Conservation (phyloP, 2,888 invertebrate genomes). For the Acronicta psi region DNA sequence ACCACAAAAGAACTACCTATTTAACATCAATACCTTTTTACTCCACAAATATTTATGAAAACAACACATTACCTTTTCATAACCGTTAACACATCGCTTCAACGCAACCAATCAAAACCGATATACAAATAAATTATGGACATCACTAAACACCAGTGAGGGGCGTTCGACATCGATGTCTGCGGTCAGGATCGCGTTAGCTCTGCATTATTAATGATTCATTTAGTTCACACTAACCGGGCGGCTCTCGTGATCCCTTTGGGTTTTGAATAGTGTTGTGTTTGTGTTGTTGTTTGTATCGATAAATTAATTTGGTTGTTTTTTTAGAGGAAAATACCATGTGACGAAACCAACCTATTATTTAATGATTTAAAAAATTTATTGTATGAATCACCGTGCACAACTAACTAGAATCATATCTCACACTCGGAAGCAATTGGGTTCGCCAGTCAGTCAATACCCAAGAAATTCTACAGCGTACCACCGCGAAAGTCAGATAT, state of each 20-base stretch:
- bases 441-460: too few relatives aligned
- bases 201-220: constrained; percentile 89
- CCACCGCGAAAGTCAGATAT: too few relatives aligned
- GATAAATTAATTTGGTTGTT: too few relatives aligned
- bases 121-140: constrained; percentile 65
- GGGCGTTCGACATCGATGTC: constrained; percentile 80
- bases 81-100: constrained; percentile 50
- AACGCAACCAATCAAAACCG: constrained; percentile 59
- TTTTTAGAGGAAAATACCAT: too few relatives aligned
- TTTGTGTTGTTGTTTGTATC: constrained; percentile 31
- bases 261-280: constrained; percentile 72
- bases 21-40: background rate
- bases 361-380: too few relatives aligned
- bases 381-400: too few relatives aligned
- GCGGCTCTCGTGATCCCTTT: constrained; percentile 82
- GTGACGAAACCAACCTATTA: too few relatives aligned
- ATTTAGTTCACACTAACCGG: constrained; percentile 89
- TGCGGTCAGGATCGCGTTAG: constrained; percentile 75
- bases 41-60: constrained; percentile 30
- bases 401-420: too few relatives aligned
- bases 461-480: too few relatives aligned
- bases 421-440: too few relatives aligned
- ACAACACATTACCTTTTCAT: constrained; percentile 34
- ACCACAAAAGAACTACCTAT: too few relatives aligned
- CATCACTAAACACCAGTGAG: constrained; percentile 69